Base-by-base conservation (phyloP, 2,888 invertebrate genomes). In the Polietes domitor region DNA sequence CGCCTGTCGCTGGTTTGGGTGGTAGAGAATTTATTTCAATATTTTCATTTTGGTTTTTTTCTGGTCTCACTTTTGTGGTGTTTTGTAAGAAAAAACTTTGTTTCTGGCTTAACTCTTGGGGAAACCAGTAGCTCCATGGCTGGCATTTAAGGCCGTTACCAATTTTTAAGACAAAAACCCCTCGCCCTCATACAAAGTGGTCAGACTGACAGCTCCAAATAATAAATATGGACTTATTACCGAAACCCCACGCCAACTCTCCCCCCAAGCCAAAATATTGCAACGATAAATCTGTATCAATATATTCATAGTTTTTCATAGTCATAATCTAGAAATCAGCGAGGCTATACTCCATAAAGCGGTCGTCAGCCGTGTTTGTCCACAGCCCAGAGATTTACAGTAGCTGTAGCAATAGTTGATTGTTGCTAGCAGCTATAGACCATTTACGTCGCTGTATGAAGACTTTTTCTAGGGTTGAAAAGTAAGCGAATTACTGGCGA, bases 81-180 rank as follows among this genome's bases (percentile, higher is more conserved):
- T 58, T 7, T n/a, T 58, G 58, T 58, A 58, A 58, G 50, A 6
- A 32, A 47, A 26, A 58, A 58, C 24, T 58, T 58, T 7, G 53
- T 21, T 53, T 53, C 9, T n/a, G 19, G 19, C 21, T 21, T n/a
- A 17, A 15, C 58, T 58, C 26, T 1, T 1, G 26, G 85, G 87
- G 90, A 91, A 86, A 89, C 90, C 90, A 86, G 90, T 90, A 90
- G 90, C 90, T 89, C 88, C 88, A 88, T 88, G 88, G 87, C 87
- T 89, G 89, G 89, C 89, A 91, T 88, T 88, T 89, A 87, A 89
- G 90, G 89, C 87, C 89, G 90, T 88, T 79, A 88, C 88, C 90
- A 89, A 90, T 89, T 90, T 89, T 88, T 86, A 88, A 87, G 87
- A 89, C 88, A 88, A 89, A 89, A 90, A 90, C 15, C 12, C 24